phyloP scores from a whole-genome alignment of 2,888 invertebrate genomes.

The Lasius fuliginosus region DNA sequence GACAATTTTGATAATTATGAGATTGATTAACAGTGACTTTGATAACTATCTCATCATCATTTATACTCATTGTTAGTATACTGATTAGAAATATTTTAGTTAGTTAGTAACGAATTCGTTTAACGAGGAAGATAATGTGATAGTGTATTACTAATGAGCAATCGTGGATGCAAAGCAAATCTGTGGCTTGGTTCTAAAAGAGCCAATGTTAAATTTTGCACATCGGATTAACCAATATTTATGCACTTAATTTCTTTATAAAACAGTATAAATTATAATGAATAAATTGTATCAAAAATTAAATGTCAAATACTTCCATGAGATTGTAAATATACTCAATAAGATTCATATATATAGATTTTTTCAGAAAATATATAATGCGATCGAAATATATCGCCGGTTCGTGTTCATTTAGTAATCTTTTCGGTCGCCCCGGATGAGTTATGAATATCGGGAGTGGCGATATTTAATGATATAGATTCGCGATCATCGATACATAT shows the following conservation, averaged over 20 bases:
- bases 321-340: not conserved
- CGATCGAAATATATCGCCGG: not conserved
- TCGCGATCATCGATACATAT: too few species aligned
- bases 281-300: not conserved
- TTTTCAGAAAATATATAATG: not conserved
- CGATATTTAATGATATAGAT: too few species aligned
- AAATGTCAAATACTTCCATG: not conserved
- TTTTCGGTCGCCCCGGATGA: too few species aligned
- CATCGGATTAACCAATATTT: not conserved
- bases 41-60: conserved; percentile 46
- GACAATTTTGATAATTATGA: conserved; percentile 34
- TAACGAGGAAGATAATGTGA: conserved; percentile 41
- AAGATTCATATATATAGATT: not conserved
- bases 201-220: not conserved
- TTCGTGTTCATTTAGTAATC: too few species aligned
- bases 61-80: not conserved
- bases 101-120: conserved; percentile 42
- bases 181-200: conserved; percentile 26
- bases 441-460: too few species aligned
- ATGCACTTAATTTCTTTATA: not conserved
- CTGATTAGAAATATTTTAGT: conserved; percentile 46
- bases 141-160: conserved; percentile 43
- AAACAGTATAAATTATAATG: not conserved
- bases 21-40: conserved; percentile 23
- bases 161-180: conserved; percentile 19